These are phyloP conservation scores for Prenolepis imparis DNA, from an alignment of 2,888 invertebrate genomes.

Conservation along the genomic window DNA sequence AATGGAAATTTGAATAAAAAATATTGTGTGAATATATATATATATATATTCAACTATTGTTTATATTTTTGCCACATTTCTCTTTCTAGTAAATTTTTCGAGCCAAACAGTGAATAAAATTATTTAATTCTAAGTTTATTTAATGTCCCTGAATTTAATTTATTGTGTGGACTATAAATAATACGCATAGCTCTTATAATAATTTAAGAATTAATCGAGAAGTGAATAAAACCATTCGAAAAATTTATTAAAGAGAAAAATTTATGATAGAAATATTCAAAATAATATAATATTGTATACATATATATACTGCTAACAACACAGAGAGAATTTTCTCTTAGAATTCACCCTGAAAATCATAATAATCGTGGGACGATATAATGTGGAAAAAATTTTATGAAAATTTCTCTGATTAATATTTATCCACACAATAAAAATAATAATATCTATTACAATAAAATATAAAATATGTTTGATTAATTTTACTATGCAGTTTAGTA, in stretches of 20 bases:
- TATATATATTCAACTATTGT: not conserved
- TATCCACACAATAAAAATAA: no score
- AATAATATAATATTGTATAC: not conserved
- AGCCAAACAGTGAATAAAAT: not conserved
- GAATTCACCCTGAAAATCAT: no score
- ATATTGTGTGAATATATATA: not conserved
- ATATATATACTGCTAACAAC: not conserved
- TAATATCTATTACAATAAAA: no score
- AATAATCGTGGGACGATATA: no score
- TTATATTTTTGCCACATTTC: not conserved
- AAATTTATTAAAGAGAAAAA: not conserved
- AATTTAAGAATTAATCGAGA: not conserved
- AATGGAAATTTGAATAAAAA: slow-evolving; percentile 14
- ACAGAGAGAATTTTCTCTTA: no score
- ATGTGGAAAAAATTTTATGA: no score
- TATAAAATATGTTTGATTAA: no score
- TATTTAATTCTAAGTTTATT: not conserved
- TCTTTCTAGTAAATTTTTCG: not conserved
- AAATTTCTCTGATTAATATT: no score
- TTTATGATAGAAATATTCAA: not conserved
- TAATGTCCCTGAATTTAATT: not conserved
- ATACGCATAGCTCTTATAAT: not conserved
- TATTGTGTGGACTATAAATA: not conserved
- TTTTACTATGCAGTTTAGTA: no score
- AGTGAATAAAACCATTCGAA: not conserved